Percentiles rank a stretch among this genome's conserved stretches.
phyloP scores from a whole-genome alignment of 2,888 invertebrate genomes.

The Rhagium mordax region DNA sequence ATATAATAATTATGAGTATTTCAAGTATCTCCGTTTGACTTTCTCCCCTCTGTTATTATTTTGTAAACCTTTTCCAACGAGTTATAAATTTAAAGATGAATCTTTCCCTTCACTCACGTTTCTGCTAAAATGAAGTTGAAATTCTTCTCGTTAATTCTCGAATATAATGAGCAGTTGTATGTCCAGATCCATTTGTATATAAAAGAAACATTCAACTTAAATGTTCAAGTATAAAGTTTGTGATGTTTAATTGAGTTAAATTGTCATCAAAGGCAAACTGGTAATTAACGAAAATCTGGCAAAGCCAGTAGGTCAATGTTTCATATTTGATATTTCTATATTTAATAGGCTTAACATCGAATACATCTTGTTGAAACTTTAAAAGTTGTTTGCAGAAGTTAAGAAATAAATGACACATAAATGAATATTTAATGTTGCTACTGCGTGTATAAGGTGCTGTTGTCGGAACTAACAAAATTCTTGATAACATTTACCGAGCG shows the following conservation, averaged over 20 bases:
- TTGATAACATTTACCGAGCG: too few relatives aligned
- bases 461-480: too few relatives aligned
- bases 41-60: not conserved
- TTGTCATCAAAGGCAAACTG: not conserved
- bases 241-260: not conserved
- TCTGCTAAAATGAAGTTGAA: not conserved
- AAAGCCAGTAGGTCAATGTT: not conserved
- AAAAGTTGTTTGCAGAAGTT: too few relatives aligned
- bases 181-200: not conserved
- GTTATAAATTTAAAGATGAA: not conserved
- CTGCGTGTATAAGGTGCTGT: too few relatives aligned
- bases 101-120: not conserved
- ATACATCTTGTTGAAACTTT: too few relatives aligned
- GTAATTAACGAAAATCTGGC: conserved; percentile 7
- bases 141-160: not conserved
- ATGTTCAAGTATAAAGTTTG: not conserved
- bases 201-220: not conserved
- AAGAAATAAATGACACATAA: too few relatives aligned
- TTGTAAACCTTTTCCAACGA: not conserved
- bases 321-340: not conserved
- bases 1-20: not conserved
- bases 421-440: too few relatives aligned
- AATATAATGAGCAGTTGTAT: not conserved
- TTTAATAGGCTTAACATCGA: too few relatives aligned
- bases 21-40: not conserved